Base-by-base conservation (phyloP, 1,140 invertebrate species). In the Seison nebaliae region DNA sequence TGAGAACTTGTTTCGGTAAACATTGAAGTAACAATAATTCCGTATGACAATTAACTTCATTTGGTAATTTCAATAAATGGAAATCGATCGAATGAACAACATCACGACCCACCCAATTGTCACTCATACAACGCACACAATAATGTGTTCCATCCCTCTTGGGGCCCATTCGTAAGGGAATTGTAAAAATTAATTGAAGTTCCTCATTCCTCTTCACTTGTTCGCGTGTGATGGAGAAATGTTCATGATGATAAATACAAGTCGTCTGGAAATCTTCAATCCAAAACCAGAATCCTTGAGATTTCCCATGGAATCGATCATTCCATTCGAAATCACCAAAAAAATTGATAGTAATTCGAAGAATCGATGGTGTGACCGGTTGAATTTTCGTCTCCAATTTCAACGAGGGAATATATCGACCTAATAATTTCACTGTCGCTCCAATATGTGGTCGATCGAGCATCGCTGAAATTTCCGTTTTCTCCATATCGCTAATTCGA, bases 221-320 rank as follows among this genome's bases (percentile, higher is more conserved):
- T 62, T 78, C 79, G 57, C 74, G 75, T 12, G 72, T 76, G 1
- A 94, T 55, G 9, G 75, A 65, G 53, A 94, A 78, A 48, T 77
- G 74, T 53, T 98, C 91, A 34, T 75, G 74, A 62, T 98, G 88
- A 55, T 93, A 86, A 51, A 96, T 93, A 45, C 70, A 71, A 55
- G 91, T 80, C 40, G 66, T 75, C 9, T 79, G 74, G 0, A 81
- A 73, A 61, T 96, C 83, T 60, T 93, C 84, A 11, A 98, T 73
- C 80, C 86, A 93, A 34, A 96, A 70, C 77, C 81, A 94, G 59
- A 91, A 98, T 2, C 73, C 67, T 59, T 94, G 79, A 7, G 65
- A 69, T 53, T 72, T 74, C 1, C 84, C 81, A 53, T 93, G 81
- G 37, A 58, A 47, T 51, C 52, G 52, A 39, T 60, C 57, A 46